Evolutionary conservation across 2,113 vertebrate species (phyloP).

Genomic region (Plectropomus leopardus): DNA sequence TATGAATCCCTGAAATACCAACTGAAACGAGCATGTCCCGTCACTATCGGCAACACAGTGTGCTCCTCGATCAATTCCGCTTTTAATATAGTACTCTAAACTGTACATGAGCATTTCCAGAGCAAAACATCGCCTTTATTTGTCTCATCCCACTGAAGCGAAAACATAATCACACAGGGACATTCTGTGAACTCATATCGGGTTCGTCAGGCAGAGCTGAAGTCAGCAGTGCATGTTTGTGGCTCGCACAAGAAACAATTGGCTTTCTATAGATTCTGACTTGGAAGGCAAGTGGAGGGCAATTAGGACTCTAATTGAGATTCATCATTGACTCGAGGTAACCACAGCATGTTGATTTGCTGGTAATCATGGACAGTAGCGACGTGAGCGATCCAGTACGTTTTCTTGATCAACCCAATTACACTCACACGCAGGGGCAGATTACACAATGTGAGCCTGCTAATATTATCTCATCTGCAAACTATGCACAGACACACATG

Average conservation of each 20-base stretch:
- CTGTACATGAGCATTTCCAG: neutral
- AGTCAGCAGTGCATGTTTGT: neutral
- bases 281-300: constrained; percentile 18
- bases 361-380: constrained; percentile 53
- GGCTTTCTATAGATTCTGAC: constrained; percentile 23
- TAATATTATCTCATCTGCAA: constrained; percentile 10
- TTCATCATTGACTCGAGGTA: constrained; percentile 35
- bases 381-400: constrained; percentile 35
- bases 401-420: constrained; percentile 57
- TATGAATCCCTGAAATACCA: constrained; percentile 48
- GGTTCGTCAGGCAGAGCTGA: neutral
- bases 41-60: constrained; percentile 3
- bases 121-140: neutral
- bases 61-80: neutral
- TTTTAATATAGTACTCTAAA: neutral
- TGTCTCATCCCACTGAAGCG: neutral
- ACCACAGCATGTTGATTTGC: constrained; percentile 49
- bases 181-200: neutral
- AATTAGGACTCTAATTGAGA: constrained; percentile 69
- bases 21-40: constrained; percentile 31
- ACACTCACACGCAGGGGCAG: constrained; percentile 29
- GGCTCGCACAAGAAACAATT: neutral
- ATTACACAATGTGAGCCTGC: constrained; percentile 18
- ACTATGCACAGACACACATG: neutral
- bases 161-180: constrained; percentile 19